Evolutionary conservation across 2,888 invertebrate genomes (phyloP).

Genomic region (Ashinkailepas kermadecensis): DNA sequence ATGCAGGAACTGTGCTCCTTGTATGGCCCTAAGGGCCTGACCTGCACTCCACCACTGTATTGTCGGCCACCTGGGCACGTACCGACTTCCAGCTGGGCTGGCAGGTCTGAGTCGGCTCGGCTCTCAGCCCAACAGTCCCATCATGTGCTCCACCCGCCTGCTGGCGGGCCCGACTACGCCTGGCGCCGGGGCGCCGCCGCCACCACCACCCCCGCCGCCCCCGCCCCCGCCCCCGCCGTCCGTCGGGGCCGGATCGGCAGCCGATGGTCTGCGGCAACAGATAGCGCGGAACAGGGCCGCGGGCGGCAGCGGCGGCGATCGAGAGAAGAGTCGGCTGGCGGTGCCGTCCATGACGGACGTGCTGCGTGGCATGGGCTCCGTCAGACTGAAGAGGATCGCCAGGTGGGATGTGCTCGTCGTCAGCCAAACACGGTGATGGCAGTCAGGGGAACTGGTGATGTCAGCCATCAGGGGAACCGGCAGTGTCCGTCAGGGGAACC

Average conservation of each 20-base stretch:
- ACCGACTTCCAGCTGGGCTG: too few relatives aligned
- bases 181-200: not conserved
- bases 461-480: too few relatives aligned
- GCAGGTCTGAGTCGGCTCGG: not conserved
- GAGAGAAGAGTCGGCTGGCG: not conserved
- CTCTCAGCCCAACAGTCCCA: not conserved
- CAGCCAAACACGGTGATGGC: not conserved
- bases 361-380: constrained; percentile 5
- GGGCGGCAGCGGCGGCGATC: not conserved
- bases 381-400: not conserved
- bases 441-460: not conserved
- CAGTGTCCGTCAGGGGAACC: too few relatives aligned
- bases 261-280: not conserved
- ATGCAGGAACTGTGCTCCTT: too few relatives aligned
- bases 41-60: too few relatives aligned
- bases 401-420: not conserved
- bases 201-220: not conserved
- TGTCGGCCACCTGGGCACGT: too few relatives aligned
- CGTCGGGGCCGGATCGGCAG: not conserved
- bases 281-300: not conserved
- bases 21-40: too few relatives aligned
- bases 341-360: constrained; percentile 14
- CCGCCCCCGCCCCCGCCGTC: not conserved
- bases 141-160: not conserved
- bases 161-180: not conserved